Conservation (phyloP, 2,888 invertebrate genomes). For the Ormyrus rosae region DNA sequence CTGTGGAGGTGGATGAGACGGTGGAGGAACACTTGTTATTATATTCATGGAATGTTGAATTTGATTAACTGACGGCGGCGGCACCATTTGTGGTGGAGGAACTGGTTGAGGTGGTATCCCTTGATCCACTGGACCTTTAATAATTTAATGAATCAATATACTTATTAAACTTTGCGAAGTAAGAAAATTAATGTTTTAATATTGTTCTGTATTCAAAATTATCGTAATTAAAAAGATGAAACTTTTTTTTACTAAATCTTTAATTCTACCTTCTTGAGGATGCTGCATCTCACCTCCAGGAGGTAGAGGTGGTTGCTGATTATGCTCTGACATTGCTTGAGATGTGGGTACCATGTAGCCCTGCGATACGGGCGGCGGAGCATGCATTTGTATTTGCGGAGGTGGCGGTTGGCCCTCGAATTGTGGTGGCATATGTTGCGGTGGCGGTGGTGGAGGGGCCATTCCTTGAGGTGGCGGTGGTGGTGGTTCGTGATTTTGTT, state of each 20-base stretch:
- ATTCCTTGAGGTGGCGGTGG: constrained; percentile 62
- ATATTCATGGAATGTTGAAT: constrained; percentile 71
- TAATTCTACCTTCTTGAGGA: constrained; percentile 70
- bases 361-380: constrained; percentile 63
- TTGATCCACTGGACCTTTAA: constrained; percentile 72
- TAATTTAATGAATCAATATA: neutral
- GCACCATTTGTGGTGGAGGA: constrained; percentile 74
- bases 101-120: constrained; percentile 76
- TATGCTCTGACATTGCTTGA: constrained; percentile 66
- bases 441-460: constrained; percentile 52
- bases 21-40: constrained; percentile 72
- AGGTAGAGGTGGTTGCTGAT: constrained; percentile 74
- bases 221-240: neutral
- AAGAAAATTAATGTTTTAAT: neutral
- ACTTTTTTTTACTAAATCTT: neutral
- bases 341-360: constrained; percentile 67
- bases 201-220: too few species aligned
- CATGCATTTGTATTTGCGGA: constrained; percentile 53
- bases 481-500: constrained; percentile 69
- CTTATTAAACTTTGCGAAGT: neutral
- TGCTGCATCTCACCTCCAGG: constrained; percentile 76
- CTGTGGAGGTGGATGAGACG: constrained; percentile 70
- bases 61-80: constrained; percentile 69
- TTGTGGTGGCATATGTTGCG: constrained; percentile 61
- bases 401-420: constrained; percentile 69